These are phyloP conservation scores for Vombatus ursinus DNA, from an alignment of 2,113 vertebrate species.

Conservation along the genomic window DNA sequence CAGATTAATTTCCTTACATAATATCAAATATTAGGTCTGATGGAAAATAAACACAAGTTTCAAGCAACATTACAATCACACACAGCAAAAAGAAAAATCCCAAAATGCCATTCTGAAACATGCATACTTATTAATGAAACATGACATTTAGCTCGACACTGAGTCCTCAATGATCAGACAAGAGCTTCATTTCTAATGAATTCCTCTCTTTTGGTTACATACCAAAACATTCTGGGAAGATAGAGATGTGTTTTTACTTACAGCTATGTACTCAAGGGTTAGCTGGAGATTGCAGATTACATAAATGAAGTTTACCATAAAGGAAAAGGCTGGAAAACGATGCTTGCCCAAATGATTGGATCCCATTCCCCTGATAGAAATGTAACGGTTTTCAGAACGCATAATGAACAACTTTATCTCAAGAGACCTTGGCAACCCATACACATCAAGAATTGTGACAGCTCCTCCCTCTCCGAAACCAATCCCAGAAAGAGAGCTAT, in stretches of 20 bases:
- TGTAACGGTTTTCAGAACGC: slow-evolving; percentile 89
- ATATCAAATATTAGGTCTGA: not conserved
- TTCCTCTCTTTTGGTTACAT: slow-evolving; percentile 38
- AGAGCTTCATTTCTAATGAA: slow-evolving; percentile 29
- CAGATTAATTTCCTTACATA: not conserved
- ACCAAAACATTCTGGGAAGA: slow-evolving; percentile 50
- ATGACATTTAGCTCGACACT: slow-evolving; percentile 57
- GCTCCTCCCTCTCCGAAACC: slow-evolving; percentile 67
- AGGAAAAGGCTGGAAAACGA: slow-evolving; percentile 59
- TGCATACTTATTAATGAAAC: not conserved
- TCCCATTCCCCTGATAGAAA: slow-evolving; percentile 89
- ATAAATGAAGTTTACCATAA: not conserved
- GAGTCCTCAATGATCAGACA: not conserved
- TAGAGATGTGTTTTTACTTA: slow-evolving; percentile 53
- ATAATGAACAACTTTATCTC: slow-evolving; percentile 87
- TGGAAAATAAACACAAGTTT: not conserved
- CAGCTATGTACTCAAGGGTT: slow-evolving; percentile 15
- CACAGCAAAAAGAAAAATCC: slow-evolving; percentile 7
- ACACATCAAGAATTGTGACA: slow-evolving; percentile 68
- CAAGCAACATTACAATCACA: not conserved
- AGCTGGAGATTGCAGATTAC: not conserved
- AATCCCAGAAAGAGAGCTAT: slow-evolving; percentile 42
- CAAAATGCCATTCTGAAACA: not conserved
- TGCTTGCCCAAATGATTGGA: slow-evolving; percentile 78
- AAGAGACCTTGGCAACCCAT: slow-evolving; percentile 76